These are phyloP conservation scores for Drosophila pruinosa DNA, from an alignment of 1,140 invertebrate genomes.

Conservation along the genomic window DNA sequence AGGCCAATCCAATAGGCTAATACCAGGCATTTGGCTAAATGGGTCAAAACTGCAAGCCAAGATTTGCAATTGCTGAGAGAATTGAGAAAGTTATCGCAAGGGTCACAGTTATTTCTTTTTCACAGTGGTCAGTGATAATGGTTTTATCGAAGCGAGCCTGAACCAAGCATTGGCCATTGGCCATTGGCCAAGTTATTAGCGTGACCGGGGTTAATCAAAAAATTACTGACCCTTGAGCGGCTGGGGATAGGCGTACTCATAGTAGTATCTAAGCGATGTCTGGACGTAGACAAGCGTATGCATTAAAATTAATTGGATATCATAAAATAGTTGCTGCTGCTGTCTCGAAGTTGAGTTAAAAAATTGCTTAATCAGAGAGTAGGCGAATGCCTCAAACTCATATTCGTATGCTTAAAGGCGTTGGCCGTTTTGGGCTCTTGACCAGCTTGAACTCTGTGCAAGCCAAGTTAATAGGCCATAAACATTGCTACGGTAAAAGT, in stretches of 20 bases:
- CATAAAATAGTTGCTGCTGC: constrained; percentile 55
- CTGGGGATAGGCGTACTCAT: constrained; percentile 15
- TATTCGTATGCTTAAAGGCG: constrained; percentile 45
- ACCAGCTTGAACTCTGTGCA: constrained; percentile 44
- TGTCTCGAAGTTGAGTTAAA: constrained; percentile 24
- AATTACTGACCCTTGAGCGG: constrained; percentile 61
- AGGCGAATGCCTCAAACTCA: constrained; percentile 19
- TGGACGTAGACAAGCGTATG: constrained; percentile 56
- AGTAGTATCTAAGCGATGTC: constrained; percentile 25
- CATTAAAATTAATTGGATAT: constrained; percentile 72
- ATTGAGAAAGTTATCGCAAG: constrained; percentile 44
- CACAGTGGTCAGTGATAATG: constrained; percentile 49
- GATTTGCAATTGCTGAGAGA: constrained; percentile 29
- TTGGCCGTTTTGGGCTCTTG: constrained; percentile 39
- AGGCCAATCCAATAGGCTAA: constrained; percentile 68
- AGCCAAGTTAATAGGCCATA: constrained; percentile 65
- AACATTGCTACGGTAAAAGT: constrained; percentile 67
- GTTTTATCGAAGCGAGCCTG: constrained; percentile 47
- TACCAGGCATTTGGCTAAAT: constrained; percentile 68
- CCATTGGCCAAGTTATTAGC: constrained; percentile 45
- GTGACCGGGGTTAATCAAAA: constrained; percentile 73
- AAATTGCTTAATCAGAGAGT: constrained; percentile 69
- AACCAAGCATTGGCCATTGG: constrained; percentile 7
- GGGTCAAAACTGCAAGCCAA: constrained; percentile 39
- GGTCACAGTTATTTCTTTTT: constrained; percentile 9